Evolutionary conservation across 1,140 invertebrate genomes (phyloP), one percentile per base, ranked within the genome.

Genomic region (Triops cancriformis): DNA sequence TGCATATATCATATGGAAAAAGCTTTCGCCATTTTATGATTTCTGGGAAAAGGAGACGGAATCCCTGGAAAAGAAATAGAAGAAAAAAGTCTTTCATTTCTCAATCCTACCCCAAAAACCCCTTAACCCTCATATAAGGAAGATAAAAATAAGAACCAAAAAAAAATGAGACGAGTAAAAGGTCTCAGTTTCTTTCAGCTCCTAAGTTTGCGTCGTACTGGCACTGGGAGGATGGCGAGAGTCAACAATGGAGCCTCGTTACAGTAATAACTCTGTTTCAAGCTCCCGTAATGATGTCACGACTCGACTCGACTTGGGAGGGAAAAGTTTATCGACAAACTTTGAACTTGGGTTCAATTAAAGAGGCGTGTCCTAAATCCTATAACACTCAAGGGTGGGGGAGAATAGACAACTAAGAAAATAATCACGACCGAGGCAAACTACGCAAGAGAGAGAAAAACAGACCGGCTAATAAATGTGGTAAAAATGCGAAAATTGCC

Each of bases 181-280:
- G 31, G 31, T 37, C 7, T 37, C 31, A 7, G 2, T 37, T 37
- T 37, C 31, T 37, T 37, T 37, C 7, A 37, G 31, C 31, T 2
- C 31, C 31, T 37, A 37, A 37, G 31, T 37, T 37, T 37, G 2
- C 31, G 31, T 37, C 31, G 31, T 37, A 37, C 31, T 37, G 31
- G 31, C 7, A 37, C 31, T 37, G 31, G 31, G 31, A 2, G 31
- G 7, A 7, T 37, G 31, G 7, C 2, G 51, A 64, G 51, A 23
- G 51, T 37, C 51, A 64, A 64, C 51, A 64, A 64, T 64, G 23
- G 51, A n/a, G 51, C 51, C n/a, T 64, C 51, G 51, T 64, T 64
- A 64, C 14, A 64, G 51, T 64, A 64, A 64, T 64, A 64, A 64
- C 51, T 64, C 51, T 64, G 51, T 64, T 64, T 64, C n/a, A 23